Percentiles rank a stretch among this genome's conserved stretches.
phyloP scores from a whole-genome alignment of 2,888 invertebrate species.

The Helleia helle region DNA sequence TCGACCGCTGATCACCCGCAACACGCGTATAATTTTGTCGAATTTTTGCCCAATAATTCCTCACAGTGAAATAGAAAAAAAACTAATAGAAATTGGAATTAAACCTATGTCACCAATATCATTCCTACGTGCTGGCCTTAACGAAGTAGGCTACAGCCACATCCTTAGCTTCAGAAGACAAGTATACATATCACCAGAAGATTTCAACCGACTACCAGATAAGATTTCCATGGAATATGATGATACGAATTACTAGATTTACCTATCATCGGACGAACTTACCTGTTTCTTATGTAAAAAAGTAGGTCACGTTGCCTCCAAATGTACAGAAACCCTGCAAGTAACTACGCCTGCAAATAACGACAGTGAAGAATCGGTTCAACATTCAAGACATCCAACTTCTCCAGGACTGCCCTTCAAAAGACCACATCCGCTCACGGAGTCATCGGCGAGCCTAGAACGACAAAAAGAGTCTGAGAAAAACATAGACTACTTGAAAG shows the following conservation, averaged over 20 bases:
- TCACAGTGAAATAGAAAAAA: background rate
- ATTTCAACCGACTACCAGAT: background rate
- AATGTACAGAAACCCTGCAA: background rate
- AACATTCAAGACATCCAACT: background rate
- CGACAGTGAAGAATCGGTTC: background rate
- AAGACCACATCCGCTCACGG: background rate
- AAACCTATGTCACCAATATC: background rate
- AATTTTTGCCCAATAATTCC: conserved; percentile 5
- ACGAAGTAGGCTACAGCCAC: background rate
- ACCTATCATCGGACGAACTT: background rate
- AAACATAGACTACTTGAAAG: background rate
- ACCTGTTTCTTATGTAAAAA: background rate
- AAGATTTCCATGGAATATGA: background rate
- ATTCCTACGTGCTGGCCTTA: background rate
- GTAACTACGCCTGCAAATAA: background rate
- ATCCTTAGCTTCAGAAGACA: background rate
- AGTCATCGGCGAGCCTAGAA: background rate
- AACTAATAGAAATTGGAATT: background rate
- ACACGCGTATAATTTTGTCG: conserved; percentile 1
- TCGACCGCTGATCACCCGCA: conserved; percentile 5
- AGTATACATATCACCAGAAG: background rate
- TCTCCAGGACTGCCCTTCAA: background rate
- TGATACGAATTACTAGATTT: background rate
- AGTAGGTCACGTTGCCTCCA: background rate
- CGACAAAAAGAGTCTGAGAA: background rate